Evolutionary conservation across 2,888 invertebrate species (phyloP), one percentile per base, ranked within the genome.

Genomic region (Cotesia congregata): DNA sequence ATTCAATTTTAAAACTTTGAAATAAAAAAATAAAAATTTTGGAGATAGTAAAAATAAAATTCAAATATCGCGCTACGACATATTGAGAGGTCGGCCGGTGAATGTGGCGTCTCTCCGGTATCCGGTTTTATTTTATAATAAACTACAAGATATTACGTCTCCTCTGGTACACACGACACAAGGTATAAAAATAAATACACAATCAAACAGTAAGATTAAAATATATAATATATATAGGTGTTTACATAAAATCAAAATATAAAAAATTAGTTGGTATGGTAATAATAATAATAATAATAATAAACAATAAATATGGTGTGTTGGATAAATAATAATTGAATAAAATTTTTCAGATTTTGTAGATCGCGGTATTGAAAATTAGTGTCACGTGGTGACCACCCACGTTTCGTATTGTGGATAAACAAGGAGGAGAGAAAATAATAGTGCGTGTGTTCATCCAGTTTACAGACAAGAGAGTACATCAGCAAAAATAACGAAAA

Each of bases 391-490:
- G 87, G 85, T 84, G 86, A 83, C 87, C 89, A 88, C 89, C 88
- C 90, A 90, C 90, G 89, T 90, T 90, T 87, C 85, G 86, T 83
- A 86, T 89, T 88, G 88, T 89, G 86, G 88, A 88, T 90, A 89
- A 90, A 88, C 88, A 88, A 84, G 82, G 80, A 82, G 78, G 71
- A 74, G 69, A 67, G 72, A 64, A 61, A 72, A 75, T 38, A 71
- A 69, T 65, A 71, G 74, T 73, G 70, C 59, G 70, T 67, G 70
- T 70, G 30, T 60, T 38, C 30, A 41, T 50, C 15, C 17, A 30
- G 72, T 65, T 38, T 67, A 68, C 40, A 41, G 15, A 41, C 64
- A 65, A 39, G 41, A n/a, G 41, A 20, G 5, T n/a, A 39, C 9
- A 71, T 20, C 71, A 40, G 72, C 17, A 39, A 67, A 41, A 69